These are phyloP conservation scores for Rhyzopertha dominica DNA, from an alignment of 1,140 invertebrate species.

Conservation along the genomic window DNA sequence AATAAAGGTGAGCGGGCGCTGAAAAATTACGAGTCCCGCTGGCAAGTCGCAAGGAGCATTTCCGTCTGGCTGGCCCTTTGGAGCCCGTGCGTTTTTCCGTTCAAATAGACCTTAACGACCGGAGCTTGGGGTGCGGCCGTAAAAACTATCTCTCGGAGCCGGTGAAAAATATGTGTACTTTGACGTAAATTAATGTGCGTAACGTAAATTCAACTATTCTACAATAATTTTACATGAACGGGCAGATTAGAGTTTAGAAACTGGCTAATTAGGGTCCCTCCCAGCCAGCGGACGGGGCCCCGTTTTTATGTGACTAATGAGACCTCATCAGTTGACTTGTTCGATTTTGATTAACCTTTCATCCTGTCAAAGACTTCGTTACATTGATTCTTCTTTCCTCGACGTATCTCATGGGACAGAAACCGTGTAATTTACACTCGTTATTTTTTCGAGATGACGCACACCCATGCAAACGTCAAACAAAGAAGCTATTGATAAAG, in stretches of 20 bases:
- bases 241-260: constrained; percentile 25
- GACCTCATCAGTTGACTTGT: constrained; percentile 38
- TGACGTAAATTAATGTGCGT: constrained; percentile 47
- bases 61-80: constrained; percentile 27
- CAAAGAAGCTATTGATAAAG: no score
- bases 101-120: constrained; percentile 35
- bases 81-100: constrained; percentile 39
- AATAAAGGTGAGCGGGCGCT: constrained; percentile 37
- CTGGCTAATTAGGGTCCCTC: neutral
- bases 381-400: constrained; percentile 15
- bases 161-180: constrained; percentile 46
- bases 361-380: constrained; percentile 11
- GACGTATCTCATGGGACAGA: no score
- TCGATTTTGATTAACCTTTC: constrained; percentile 32
- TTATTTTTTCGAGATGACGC: no score
- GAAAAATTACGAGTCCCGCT: constrained; percentile 41
- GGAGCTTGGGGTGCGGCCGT: constrained; percentile 30
- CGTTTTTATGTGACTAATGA: constrained; percentile 22
- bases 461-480: no score
- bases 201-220: constrained; percentile 46
- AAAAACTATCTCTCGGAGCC: constrained; percentile 47
- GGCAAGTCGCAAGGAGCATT: constrained; percentile 37
- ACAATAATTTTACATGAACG: constrained; percentile 43
- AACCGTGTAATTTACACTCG: no score
- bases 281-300: no score